Evolutionary conservation across 2,113 vertebrate species (phyloP), one percentile per base, ranked within the genome.

Genomic region (Paramisgurnus dabryanus): DNA sequence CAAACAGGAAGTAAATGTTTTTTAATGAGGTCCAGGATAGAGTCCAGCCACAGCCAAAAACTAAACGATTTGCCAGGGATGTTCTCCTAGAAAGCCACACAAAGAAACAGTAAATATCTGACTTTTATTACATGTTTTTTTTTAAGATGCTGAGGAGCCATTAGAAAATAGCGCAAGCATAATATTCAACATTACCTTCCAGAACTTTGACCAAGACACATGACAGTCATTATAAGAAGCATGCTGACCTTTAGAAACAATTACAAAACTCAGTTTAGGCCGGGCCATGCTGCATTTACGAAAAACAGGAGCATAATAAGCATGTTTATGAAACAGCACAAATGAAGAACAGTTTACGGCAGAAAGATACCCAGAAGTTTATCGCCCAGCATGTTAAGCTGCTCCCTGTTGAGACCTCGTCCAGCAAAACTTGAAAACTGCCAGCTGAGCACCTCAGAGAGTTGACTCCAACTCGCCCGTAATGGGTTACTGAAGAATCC

Each of bases 1-100:
- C 97, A 99, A 71, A 99, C 95, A n/a, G 95, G 94, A 86, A 97
- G 94, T 88, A 99, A 89, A 73, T 99, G 95, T 83, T 97, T 98
- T 91, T 97, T 98, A 88, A 99, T 98, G 83, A 99, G 93, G 76
- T 99, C 97, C 89, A 99, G 87, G 80, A 98, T 99, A 47, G 95
- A 98, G 90, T 98, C 97, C 57, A 98, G 89, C 97, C 97, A 99
- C 73, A 94, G 90, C 97, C 97, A 99, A 90, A 98, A 98, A 84
- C 95, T 96, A 83, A 99, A 99, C 1, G 95, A 86, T 86, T 98
- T 98, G 10, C 96, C 96, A 76, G 93, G 94, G 82, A 98, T 94
- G 83, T 96, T 96, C 86, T 99, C 97, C 97, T 99, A 34, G 18
- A 55, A 67, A 82, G 47, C 50, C 7, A 47, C 55, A 76, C 41